These are phyloP conservation scores for Cochlearius cochlearius DNA, from an alignment of 2,113 vertebrate species.

Conservation along the genomic window DNA sequence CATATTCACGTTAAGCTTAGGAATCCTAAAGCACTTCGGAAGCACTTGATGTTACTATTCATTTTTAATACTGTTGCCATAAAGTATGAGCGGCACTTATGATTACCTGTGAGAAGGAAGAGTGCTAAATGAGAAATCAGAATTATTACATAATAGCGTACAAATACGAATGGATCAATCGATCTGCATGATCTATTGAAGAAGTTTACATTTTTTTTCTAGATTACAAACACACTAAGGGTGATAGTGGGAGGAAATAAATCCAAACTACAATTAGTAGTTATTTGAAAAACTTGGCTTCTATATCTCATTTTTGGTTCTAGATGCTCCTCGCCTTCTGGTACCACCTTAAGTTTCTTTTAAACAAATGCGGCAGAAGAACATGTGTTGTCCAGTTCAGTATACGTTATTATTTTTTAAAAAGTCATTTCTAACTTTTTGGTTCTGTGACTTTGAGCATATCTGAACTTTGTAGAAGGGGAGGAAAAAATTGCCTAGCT, in stretches of 20 bases:
- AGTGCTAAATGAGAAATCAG: background rate
- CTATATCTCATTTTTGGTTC: background rate
- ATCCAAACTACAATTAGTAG: background rate
- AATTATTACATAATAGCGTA: background rate
- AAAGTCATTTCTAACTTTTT: background rate
- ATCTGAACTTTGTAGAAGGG: background rate
- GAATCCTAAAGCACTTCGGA: background rate
- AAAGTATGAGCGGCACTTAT: background rate
- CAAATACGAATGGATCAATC: background rate
- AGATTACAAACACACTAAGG: background rate
- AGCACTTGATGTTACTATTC: background rate
- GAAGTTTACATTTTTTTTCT: background rate
- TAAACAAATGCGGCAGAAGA: background rate
- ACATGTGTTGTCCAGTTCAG: background rate
- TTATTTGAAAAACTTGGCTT: background rate
- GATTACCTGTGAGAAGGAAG: background rate
- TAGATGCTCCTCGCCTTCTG: background rate
- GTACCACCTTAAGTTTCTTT: background rate
- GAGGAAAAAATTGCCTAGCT: background rate
- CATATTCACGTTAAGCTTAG: background rate
- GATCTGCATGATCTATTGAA: background rate
- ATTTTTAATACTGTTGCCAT: background rate
- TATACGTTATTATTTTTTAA: background rate
- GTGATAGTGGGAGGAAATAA: background rate
- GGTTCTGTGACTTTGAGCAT: background rate